Conservation (phyloP, 1,140 invertebrate genomes). For the Drosophila gunungcola region DNA sequence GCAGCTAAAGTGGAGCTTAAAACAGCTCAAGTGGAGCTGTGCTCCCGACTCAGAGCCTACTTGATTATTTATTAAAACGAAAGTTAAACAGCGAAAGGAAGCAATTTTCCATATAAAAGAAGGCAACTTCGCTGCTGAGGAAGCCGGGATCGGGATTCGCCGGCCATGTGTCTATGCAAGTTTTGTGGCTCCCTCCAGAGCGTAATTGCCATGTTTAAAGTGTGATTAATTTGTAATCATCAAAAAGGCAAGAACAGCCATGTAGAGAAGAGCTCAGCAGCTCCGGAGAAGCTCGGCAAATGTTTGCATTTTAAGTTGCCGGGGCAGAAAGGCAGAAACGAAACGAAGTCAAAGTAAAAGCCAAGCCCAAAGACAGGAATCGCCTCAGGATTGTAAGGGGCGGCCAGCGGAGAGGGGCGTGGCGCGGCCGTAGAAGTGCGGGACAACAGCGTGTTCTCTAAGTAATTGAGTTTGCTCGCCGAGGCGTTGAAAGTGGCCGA, state of each 20-base stretch:
- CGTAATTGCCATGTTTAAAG: slow-evolving; percentile 83
- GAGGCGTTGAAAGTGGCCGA: slow-evolving; percentile 33
- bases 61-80: slow-evolving; percentile 84
- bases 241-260: slow-evolving; percentile 71
- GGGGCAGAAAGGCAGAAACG: slow-evolving; percentile 19
- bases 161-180: slow-evolving; percentile 53
- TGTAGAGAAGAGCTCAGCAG: slow-evolving; percentile 25
- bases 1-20: slow-evolving; percentile 21
- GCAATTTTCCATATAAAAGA: slow-evolving; percentile 80
- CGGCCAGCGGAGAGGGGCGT: slow-evolving; percentile 3
- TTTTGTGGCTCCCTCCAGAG: slow-evolving; percentile 43
- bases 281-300: slow-evolving; percentile 36
- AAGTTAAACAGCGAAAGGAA: slow-evolving; percentile 83
- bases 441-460: slow-evolving; percentile 54
- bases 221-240: slow-evolving; percentile 84
- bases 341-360: slow-evolving; percentile 26
- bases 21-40: slow-evolving; percentile 24
- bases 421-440: slow-evolving; percentile 16
- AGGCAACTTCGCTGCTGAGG: slow-evolving; percentile 29
- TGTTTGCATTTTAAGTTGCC: slow-evolving; percentile 61
- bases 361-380: slow-evolving; percentile 39
- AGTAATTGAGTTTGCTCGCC: slow-evolving; percentile 67
- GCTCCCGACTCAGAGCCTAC: slow-evolving; percentile 56
- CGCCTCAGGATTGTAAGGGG: slow-evolving; percentile 45
- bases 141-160: slow-evolving; percentile 29